These are phyloP conservation scores for Crepidodera aurea DNA, from an alignment of 2,888 invertebrate species.

Conservation along the genomic window DNA sequence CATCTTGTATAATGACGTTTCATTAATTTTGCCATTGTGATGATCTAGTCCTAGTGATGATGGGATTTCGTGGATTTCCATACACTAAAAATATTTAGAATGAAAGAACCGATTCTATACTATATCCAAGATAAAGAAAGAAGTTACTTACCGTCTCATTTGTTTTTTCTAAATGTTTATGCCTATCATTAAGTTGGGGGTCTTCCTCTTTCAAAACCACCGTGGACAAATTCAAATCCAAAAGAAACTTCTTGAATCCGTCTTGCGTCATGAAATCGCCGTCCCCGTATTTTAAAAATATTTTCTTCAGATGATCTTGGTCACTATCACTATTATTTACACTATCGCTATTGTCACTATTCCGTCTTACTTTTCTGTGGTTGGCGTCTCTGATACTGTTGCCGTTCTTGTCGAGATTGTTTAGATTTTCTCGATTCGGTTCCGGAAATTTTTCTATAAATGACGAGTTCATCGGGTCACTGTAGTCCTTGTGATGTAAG, in stretches of 20 bases:
- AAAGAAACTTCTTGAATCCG: conserved; percentile 75
- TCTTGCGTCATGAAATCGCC: conserved; percentile 70
- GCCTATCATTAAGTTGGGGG: conserved; percentile 18
- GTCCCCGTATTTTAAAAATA: conserved; percentile 74
- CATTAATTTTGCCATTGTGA: conserved; percentile 34
- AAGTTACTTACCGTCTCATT: conserved; percentile 17
- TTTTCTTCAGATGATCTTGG: conserved; percentile 69
- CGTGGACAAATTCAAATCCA: conserved; percentile 53
- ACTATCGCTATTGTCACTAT: conserved; percentile 42
- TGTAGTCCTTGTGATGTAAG: conserved; percentile 44
- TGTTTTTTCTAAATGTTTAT: neutral
- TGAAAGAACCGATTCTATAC: neutral
- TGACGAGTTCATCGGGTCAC: conserved; percentile 39
- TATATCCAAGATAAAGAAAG: too few species aligned
- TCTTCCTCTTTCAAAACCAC: conserved; percentile 23
- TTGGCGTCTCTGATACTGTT: conserved; percentile 20
- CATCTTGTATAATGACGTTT: conserved; percentile 56
- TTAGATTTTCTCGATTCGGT: conserved; percentile 38
- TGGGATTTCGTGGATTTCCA: conserved; percentile 8
- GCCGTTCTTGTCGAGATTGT: conserved; percentile 5
- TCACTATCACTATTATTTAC: conserved; percentile 48
- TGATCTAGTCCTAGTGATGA: conserved; percentile 5
- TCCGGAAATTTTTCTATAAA: conserved; percentile 32
- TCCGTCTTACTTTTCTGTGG: conserved; percentile 35
- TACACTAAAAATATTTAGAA: conserved; percentile 26